Evolutionary conservation across 2,797 vertebrate genomes (phyloP).

Genomic region (Naso thynnoides): DNA sequence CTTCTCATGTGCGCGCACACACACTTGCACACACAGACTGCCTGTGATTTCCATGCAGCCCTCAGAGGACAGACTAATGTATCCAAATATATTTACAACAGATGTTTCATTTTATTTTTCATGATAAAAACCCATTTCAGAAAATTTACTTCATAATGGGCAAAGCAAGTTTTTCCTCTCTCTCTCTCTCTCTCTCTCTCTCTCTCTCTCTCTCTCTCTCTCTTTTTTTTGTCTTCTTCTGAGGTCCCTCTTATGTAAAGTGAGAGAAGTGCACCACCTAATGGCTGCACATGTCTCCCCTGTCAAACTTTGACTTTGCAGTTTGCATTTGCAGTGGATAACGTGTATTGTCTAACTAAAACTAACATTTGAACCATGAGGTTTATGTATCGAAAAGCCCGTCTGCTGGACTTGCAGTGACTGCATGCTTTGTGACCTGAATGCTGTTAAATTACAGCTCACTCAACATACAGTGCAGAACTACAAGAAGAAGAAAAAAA

Average conservation of each 20-base stretch:
- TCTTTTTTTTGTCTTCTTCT: slow-evolving; percentile 59
- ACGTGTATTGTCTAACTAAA: slow-evolving; percentile 4
- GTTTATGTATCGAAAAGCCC: slow-evolving; percentile 15
- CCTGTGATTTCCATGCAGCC: slow-evolving; percentile 72
- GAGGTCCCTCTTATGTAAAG: slow-evolving; percentile 59
- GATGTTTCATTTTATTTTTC: slow-evolving; percentile 91
- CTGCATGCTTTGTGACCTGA: not conserved
- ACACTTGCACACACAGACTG: slow-evolving; percentile 37
- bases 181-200: slow-evolving; percentile 20
- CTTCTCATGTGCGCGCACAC: slow-evolving; percentile 3
- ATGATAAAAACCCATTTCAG: slow-evolving; percentile 88
- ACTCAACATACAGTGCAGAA: too few species aligned
- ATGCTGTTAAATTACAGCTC: slow-evolving; percentile 23
- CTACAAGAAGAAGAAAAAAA: not conserved
- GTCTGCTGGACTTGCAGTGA: not conserved
- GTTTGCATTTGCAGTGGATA: slow-evolving; percentile 4
- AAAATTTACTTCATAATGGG: slow-evolving; percentile 85
- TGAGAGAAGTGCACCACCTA: slow-evolving; percentile 89
- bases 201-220: slow-evolving; percentile 19
- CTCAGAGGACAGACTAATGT: slow-evolving; percentile 88
- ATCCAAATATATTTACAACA: slow-evolving; percentile 91
- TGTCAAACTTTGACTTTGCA: slow-evolving; percentile 31
- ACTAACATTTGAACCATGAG: slow-evolving; percentile 19
- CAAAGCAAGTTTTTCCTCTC: slow-evolving; percentile 69
- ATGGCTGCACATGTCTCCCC: slow-evolving; percentile 71